A percentile compares a stretch with the other conserved stretches of the same genome.
phyloP scores from a whole-genome alignment of 2,797 vertebrate species.

The Alectoris magna region DNA sequence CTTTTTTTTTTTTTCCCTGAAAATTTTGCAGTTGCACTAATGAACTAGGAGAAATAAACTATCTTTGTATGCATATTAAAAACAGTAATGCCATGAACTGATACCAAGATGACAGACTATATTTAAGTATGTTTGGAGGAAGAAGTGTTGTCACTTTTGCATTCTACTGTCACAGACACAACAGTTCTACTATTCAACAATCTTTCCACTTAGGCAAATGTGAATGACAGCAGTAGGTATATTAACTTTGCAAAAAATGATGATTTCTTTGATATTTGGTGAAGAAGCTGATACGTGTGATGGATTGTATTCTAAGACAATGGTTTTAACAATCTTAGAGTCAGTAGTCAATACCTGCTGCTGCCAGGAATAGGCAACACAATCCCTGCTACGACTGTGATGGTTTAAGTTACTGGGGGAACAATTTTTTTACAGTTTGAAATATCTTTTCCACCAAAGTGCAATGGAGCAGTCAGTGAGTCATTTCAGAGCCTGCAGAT shows the following conservation, averaged over 20 bases:
- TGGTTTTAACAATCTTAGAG: not conserved
- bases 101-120: not conserved
- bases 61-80: not conserved
- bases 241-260: not conserved
- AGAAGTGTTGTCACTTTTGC: not conserved
- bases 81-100: not conserved
- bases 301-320: not conserved
- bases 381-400: not conserved
- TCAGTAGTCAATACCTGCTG: not conserved
- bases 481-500: not conserved
- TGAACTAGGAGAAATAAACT: not conserved
- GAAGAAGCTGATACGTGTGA: not conserved
- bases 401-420: not conserved
- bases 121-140: conserved; percentile 7
- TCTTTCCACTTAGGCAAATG: not conserved
- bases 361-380: not conserved
- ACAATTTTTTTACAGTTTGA: not conserved
- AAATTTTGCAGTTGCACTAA: not conserved
- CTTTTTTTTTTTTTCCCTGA: not conserved
- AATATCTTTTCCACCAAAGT: not conserved
- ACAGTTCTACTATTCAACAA: not conserved
- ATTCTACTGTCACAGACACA: conserved; percentile 11
- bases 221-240: not conserved
- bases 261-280: not conserved
- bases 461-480: not conserved